Percentiles rank a stretch among this genome's conserved stretches.
These are phyloP conservation scores for Tetraneura akinire DNA, from an alignment of 1,140 invertebrate species.

Conservation along the genomic window DNA sequence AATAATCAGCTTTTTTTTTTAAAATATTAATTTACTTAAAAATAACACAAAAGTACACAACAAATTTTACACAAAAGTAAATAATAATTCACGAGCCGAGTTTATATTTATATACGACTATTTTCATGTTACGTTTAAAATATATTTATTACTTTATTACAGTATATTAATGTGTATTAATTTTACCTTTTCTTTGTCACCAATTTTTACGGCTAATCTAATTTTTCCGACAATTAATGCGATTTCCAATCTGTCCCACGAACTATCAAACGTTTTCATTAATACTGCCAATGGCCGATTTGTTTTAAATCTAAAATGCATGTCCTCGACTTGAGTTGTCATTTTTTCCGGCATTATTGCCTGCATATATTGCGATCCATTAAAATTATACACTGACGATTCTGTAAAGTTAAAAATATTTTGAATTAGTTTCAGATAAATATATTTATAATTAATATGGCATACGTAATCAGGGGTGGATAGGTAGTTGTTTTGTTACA, in stretches of 20 bases:
- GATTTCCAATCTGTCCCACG: conserved; percentile 78
- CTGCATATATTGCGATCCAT: conserved; percentile 84
- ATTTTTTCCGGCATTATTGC: conserved; percentile 78
- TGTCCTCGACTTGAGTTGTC: conserved; percentile 87
- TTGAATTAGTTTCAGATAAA: too few species aligned
- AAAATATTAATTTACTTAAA: too few species aligned
- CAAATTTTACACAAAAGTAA: too few species aligned
- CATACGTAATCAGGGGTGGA: too few species aligned
- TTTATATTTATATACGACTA: too few species aligned
- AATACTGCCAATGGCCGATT: conserved; percentile 73
- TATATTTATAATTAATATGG: too few species aligned
- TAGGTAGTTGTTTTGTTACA: too few species aligned
- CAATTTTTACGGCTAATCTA: conserved; percentile 77
- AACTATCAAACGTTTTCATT: conserved; percentile 74
- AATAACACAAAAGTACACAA: too few species aligned
- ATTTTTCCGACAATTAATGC: conserved; percentile 79
- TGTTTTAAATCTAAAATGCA: conserved; percentile 85
- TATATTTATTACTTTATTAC: too few species aligned
- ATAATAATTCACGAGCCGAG: too few species aligned
- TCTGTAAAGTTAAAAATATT: conserved; percentile 62
- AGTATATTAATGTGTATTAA: too few species aligned
- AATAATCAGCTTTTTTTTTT: neutral
- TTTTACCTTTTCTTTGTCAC: conserved; percentile 83
- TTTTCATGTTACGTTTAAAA: too few species aligned
- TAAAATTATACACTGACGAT: conserved; percentile 82